Conservation (phyloP, 53 echinoderm and acorn worm species). For the Zoroaster sp. region DNA sequence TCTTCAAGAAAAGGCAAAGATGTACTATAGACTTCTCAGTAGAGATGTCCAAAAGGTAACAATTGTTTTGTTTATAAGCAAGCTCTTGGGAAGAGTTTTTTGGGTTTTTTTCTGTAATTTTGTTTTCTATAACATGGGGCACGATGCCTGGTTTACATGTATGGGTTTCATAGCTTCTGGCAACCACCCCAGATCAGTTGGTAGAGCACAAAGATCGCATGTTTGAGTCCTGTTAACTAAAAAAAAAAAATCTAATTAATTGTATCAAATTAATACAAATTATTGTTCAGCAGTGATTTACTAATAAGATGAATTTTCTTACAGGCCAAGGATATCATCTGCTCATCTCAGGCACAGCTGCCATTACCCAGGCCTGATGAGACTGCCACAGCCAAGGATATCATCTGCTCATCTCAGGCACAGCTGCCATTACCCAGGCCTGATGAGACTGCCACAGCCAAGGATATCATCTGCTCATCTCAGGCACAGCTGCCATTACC, state of each 20-base stretch:
- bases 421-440: not conserved
- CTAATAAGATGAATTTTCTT: not conserved
- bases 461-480: not conserved
- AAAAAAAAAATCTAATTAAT: no score
- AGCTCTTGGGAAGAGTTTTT: no score
- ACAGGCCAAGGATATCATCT: constrained; percentile 52
- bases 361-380: not conserved
- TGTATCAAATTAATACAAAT: not conserved
- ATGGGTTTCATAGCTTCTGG: no score
- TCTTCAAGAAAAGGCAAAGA: constrained; percentile 73
- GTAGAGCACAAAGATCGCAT: no score
- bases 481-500: not conserved
- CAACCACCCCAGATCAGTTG: no score
- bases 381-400: constrained; percentile 22
- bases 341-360: not conserved
- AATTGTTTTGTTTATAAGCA: not conserved
- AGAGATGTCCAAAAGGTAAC: constrained; percentile 80
- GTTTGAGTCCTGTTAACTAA: no score
- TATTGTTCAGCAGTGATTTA: not conserved
- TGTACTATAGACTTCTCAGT: constrained; percentile 82
- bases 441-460: not conserved
- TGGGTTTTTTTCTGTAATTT: no score
- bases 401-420: constrained; percentile 10
- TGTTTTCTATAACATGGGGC: no score
- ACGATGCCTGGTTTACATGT: no score